phyloP scores from a whole-genome alignment of 2,113 vertebrate species.

The Puffinus mauretanicus region DNA sequence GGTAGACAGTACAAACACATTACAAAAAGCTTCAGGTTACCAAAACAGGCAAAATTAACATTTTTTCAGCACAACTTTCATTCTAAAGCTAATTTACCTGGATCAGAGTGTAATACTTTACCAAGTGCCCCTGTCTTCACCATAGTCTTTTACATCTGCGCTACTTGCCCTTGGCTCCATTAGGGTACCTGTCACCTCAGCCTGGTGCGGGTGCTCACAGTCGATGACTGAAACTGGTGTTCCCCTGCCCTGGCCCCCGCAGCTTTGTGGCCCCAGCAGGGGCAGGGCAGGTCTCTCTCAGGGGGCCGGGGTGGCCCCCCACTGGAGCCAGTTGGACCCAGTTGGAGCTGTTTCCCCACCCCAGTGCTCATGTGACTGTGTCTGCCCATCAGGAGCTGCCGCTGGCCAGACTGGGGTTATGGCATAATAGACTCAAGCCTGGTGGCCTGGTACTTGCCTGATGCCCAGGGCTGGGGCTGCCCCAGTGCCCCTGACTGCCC shows the following conservation, averaged over 20 bases:
- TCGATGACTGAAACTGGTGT: background rate
- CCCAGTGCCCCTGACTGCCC: background rate
- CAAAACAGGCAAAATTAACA: background rate
- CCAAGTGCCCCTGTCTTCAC: background rate
- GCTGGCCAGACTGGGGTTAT: background rate
- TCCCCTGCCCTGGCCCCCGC: fast-evolving
- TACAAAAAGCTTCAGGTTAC: background rate
- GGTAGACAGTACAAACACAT: fast-evolving
- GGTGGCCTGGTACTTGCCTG: no score
- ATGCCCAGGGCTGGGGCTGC: background rate
- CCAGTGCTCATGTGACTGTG: fast-evolving
- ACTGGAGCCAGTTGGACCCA: fast-evolving
- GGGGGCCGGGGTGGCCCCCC: no score
- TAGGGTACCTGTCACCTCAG: fast-evolving
- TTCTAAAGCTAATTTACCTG: background rate
- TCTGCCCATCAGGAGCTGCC: fast-evolving
- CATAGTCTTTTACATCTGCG: fast-evolving
- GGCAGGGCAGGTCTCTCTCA: background rate
- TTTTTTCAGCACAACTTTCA: background rate
- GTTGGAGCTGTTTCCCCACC: background rate
- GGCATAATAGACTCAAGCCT: background rate
- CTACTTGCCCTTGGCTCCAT: background rate
- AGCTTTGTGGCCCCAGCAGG: no score
- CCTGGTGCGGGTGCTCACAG: background rate
- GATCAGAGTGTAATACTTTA: background rate